Evolutionary conservation across 2,113 vertebrate species (phyloP), one percentile per base, ranked within the genome.

Genomic region (Spea bombifrons): DNA sequence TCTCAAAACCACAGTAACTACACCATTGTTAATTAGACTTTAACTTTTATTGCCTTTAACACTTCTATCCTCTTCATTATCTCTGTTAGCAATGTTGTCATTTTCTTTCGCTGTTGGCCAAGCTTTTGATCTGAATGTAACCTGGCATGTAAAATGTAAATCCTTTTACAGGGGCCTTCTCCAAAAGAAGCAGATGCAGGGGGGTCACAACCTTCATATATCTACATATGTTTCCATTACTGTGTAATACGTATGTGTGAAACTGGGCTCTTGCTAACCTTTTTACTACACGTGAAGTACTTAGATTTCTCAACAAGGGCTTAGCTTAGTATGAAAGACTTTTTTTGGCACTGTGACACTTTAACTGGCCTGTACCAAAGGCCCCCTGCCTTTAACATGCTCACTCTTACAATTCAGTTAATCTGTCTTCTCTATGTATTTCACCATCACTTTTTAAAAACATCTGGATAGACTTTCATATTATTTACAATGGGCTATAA

Each of bases 211-310:
- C 66, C 66, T 76, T 68, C 52, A 57, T 48, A 76, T 76, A 69
- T 69, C 43, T 46, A 69, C 75, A 76, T 50, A 48, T 75, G 74
- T 76, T 77, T 70, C 75, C 66, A 70, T 70, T 70, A 63, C 52
- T 61, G 53, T 75, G 52, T 8, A 77, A 55, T 70, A 46, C 46
- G 45, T 77, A 77, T 70, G 75, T 77, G 66, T 77, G 75, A 77
- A 61, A 77, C 16, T 77, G 75, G 75, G 75, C 75, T 77, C 53
- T 70, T n/a, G 15, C 17, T 70, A 52, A 44, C 13, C 30, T 43
- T 52, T 49, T 76, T 70, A 76, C 44, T 44, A 66, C 8, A 45
- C 9, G 64, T 15, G 53, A 69, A 59, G 53, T 43, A 48, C 16
- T 43, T 76, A 69, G 17, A 55, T 47, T 61, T 46, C 66, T 68